Evolutionary conservation across 92 coral and sea anemone species (phyloP), one percentile per base, ranked within the genome.

Genomic region (Scolanthus callimorphus): DNA sequence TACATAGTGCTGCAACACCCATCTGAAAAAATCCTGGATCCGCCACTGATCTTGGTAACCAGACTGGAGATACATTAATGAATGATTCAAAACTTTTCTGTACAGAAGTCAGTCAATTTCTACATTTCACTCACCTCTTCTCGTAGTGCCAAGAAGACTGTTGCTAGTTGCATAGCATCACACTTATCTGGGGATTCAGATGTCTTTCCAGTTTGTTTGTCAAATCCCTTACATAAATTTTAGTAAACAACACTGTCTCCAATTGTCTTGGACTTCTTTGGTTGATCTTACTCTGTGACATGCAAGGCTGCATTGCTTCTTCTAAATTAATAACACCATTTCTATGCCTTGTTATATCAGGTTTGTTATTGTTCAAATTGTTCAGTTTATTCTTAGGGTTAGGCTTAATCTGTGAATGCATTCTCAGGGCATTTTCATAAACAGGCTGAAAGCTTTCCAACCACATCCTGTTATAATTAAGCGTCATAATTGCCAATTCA

Each of bases 101-200:
- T n/a, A n/a, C n/a, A n/a, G n/a, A n/a, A n/a, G n/a, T n/a, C n/a
- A n/a, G n/a, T n/a, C n/a, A n/a, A n/a, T n/a, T n/a, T n/a, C n/a
- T n/a, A n/a, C n/a, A n/a, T n/a, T n/a, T n/a, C n/a, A n/a, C 50
- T 23, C 30, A 88, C 97, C 96, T 88, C 96, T 34, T 91, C 92
- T 29, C 96, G 65, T 2, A 91, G 71, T 25, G 62, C 55, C 25
- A 83, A 71, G 29, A 83, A 67, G 8, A 91, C 85, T 24, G 67
- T 64, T 13, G 96, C 82, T 9, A 91, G 86, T 48, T 79, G 84
- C 8, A 84, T 82, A 39, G 94, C 80, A 48, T 71, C 76, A 27
- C 89, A 78, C 17, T 68, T 68, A 25, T 62, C 22, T 64, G 6
- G 28, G n/a, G n/a, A 53, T 8, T 73, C 73, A 24, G 57, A 48